Base-by-base conservation (phyloP, 2,888 invertebrate species). In the Odiellus spinosus region DNA sequence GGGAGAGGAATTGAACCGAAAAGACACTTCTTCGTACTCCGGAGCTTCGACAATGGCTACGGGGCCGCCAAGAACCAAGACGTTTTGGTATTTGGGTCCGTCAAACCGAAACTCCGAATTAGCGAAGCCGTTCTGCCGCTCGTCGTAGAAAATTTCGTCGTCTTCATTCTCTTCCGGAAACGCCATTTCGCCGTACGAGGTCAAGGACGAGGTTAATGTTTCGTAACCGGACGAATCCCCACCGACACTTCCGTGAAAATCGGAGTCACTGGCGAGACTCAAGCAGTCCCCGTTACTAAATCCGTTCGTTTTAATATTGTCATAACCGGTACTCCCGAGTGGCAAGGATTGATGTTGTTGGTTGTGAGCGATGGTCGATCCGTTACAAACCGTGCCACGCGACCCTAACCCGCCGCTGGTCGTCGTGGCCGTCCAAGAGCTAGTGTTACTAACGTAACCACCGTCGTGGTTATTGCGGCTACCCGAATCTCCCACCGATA, bases 211-310 rank as follows among this genome's bases (percentile, higher is more conserved):
- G 2, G 55, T 51, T 14, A 54, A 46, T 1, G 56, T 55, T 19
- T 56, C 55, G 21, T 56, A 55, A 3, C 56, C 55, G 6, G 55
- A 54, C 3, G 54, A 54, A 45, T 55, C 55, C 8, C 55, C 50
- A 15, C 43, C 45, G 38, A 49, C 51, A 14, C 55, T 48, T 15
- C 42, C 44, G 39, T 51, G 52, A n/a, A 42, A 46, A 11, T 46
- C 48, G 1, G 44, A 39, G 17, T 49, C 49, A 10, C 19, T 14
- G 17, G 36, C 17, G 18, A 14, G 38, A 15, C 32, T 34, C 18
- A 39, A 21, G 26, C 5, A 6, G 5, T 18, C 19, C 18, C 41
- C 41, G 18, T 41, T 19, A 18, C 3, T 17, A 26, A 26, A 26
- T 8, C 26, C 26, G 26, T 26, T 26, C 26, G 26, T 26, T 26